These are phyloP conservation scores for Tamandua tetradactyla DNA, from an alignment of 2,797 vertebrate genomes.

Conservation along the genomic window DNA sequence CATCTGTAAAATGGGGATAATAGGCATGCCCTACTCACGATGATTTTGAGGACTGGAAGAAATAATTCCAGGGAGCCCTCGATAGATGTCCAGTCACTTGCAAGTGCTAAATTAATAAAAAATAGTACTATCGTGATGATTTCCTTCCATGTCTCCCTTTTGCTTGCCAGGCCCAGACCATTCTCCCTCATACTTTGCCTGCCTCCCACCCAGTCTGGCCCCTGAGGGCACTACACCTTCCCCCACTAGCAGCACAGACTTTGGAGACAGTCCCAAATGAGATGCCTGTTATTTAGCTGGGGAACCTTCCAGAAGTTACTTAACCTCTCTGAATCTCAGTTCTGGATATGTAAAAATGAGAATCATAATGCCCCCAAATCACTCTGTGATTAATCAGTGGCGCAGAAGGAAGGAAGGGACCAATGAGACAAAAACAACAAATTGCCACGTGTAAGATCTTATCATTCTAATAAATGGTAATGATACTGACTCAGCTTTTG, in stretches of 20 bases:
- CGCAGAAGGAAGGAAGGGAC: not conserved
- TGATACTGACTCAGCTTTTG: not conserved
- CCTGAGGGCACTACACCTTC: not conserved
- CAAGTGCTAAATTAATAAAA: not conserved
- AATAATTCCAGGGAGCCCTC: not conserved
- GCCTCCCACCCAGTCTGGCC: not conserved
- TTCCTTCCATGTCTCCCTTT: not conserved
- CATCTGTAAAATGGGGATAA: not conserved
- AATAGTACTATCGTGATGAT: not conserved
- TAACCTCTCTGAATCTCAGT: slow-evolving; percentile 25
- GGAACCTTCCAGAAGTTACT: not conserved
- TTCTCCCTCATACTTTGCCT: not conserved
- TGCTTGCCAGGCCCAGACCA: not conserved
- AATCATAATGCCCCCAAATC: not conserved
- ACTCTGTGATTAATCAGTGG: not conserved
- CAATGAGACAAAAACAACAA: not conserved
- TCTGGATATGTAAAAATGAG: not conserved
- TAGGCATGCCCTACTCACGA: not conserved
- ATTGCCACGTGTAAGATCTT: not conserved
- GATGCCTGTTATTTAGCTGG: not conserved
- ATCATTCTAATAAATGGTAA: not conserved
- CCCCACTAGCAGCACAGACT: not conserved
- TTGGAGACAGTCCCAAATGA: not conserved
- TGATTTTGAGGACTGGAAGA: not conserved
- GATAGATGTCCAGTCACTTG: not conserved